Conservation (phyloP, 2,113 vertebrate species). For the Rhinolophus ferrumequinum region DNA sequence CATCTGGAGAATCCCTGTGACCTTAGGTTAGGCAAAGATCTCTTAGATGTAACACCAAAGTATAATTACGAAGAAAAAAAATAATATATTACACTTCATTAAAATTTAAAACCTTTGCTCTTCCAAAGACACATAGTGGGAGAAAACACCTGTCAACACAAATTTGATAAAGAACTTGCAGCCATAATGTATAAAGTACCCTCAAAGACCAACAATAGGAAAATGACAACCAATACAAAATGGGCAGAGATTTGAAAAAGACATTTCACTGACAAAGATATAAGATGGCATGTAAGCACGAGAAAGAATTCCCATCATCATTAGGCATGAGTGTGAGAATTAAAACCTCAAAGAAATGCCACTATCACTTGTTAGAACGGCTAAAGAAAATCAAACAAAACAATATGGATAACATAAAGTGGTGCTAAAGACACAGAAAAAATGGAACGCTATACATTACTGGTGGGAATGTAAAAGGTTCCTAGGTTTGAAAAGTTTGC, state of each 20-base stretch:
- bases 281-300: background rate
- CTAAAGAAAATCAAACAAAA: background rate
- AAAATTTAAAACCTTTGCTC: background rate
- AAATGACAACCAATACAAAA: background rate
- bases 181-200: background rate
- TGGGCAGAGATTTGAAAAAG: background rate
- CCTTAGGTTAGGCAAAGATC: background rate
- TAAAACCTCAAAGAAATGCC: background rate
- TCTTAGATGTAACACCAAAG: background rate
- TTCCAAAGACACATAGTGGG: background rate
- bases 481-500: background rate
- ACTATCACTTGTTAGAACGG: background rate
- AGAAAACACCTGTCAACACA: background rate
- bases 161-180: background rate
- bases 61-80: background rate
- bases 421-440: background rate
- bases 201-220: background rate
- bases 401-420: too few species aligned
- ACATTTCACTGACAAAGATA: background rate
- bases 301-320: background rate
- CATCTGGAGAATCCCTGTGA: too few species aligned
- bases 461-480: background rate
- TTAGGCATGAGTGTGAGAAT: background rate
- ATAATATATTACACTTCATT: background rate
- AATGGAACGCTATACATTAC: rapidly evolving